A percentile compares a stretch with the other conserved stretches of the same genome.
phyloP scores from a whole-genome alignment of 2,113 vertebrate species.

The Cyanistes caeruleus region DNA sequence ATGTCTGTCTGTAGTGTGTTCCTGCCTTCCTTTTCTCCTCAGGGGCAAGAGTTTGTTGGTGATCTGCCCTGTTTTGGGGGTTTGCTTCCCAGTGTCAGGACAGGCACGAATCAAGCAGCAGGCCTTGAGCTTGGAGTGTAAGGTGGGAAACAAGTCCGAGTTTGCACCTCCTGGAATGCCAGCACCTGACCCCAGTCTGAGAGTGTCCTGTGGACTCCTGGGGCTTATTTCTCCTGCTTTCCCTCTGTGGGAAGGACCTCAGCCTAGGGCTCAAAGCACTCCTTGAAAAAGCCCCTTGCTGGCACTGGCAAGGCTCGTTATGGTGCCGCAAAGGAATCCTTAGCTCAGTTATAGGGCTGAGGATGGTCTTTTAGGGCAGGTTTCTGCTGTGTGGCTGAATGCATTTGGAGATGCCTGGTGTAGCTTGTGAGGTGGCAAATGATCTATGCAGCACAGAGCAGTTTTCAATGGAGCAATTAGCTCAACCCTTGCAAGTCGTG shows the following conservation, averaged over 20 bases:
- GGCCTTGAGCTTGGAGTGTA: not conserved
- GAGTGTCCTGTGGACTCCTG: not conserved
- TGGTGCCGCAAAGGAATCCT: not conserved
- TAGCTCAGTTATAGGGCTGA: not conserved
- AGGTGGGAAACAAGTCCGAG: not conserved
- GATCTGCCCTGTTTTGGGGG: not conserved
- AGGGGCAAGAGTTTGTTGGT: not conserved
- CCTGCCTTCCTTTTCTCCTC: not conserved
- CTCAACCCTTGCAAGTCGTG: not conserved
- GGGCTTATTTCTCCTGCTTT: not conserved
- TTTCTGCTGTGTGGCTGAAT: not conserved
- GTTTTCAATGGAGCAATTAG: not conserved
- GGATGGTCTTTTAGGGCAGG: not conserved
- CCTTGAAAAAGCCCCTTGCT: not conserved
- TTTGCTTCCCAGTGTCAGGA: not conserved
- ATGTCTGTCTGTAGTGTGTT: not conserved
- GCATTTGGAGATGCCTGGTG: not conserved
- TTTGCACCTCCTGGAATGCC: not conserved
- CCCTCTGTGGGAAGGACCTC: not conserved
- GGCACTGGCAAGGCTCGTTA: rapidly evolving
- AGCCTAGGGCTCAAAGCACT: not conserved
- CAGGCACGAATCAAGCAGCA: not conserved
- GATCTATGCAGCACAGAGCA: not conserved
- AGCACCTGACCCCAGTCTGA: not conserved
- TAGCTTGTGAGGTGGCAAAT: not conserved